Base-by-base conservation (phyloP, 30 jellyfish, hydroid and myxozoan species). In the Aurelia aurita complex sp. Pacific region DNA sequence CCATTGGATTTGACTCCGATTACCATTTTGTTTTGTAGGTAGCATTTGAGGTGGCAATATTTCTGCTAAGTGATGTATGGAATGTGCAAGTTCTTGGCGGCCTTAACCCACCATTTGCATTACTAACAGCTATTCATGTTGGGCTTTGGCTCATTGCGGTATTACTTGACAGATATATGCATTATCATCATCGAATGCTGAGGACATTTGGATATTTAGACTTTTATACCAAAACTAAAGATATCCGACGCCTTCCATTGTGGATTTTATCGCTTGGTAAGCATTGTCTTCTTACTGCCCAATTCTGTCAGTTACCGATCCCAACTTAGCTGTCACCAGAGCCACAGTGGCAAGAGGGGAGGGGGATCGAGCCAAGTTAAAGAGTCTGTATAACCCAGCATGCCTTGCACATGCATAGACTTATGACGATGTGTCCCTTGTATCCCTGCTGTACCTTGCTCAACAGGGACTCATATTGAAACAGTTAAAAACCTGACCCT, bases 51-150 rank as follows among this genome's bases (percentile, higher is more conserved):
- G 94, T 89, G 16, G 29, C 81, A 73, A 79, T 91, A 3, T 94
- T 83, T 69, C 52, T 94, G 9, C 80, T 89, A 10, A 57, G 94
- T 86, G 97, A 94, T 85, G 97, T 94, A 15, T 76, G 85, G 57
- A 90, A 89, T n/a, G 65, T 77, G n/a, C 54, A 84, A 67, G 46
- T 85, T 43, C 34, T 94, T 35, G 99, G 97, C 64, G 99, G 99
- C 4, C 86, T 94, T 14, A 96, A 89, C 50, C 97, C 96, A 10
- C 99, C 99, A 17, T 94, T 94, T 77, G 99, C 99, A 36, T 72
- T 94, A 23, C 92, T 94, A 60, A 79, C 96, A 34, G 87, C 85
- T 23, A 62, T 89, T 59, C 97, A 94, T 76, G 99, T 94, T 19
- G 97, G 89, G 5, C 88, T 94, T 38, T 94, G 99, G 99, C 82